These are phyloP conservation scores for Porites lutea DNA, from an alignment of 64 coral and sea anemone species.

Conservation along the genomic window DNA sequence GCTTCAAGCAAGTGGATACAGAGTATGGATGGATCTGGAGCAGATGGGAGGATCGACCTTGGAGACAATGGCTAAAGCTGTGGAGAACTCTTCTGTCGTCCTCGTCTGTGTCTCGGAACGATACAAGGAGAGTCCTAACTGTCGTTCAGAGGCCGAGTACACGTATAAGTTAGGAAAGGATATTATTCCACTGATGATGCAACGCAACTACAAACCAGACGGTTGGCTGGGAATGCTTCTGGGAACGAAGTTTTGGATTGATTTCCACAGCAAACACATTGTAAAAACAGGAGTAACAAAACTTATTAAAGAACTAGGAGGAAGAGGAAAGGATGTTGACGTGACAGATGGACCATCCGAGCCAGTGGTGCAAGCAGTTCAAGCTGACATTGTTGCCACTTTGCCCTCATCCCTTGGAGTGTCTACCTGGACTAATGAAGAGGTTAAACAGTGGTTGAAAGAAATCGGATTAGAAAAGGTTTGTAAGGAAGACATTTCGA, in stretches of 20 bases:
- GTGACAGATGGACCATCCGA: not conserved
- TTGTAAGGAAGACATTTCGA: not conserved
- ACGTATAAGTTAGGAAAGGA: conserved; percentile 49
- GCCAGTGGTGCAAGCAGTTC: not conserved
- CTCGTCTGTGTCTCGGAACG: conserved; percentile 58
- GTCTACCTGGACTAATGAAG: conserved; percentile 41
- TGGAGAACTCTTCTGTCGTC: conserved; percentile 61
- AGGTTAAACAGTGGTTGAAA: conserved; percentile 38
- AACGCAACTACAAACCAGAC: conserved; percentile 38
- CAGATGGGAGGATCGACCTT: conserved; percentile 79
- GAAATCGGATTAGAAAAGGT: conserved; percentile 30
- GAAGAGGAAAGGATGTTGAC: conserved; percentile 11
- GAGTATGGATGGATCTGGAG: conserved; percentile 81
- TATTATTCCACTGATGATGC: conserved; percentile 51
- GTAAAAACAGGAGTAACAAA: conserved; percentile 11
- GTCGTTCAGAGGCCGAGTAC: conserved; percentile 65
- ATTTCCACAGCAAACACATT: not conserved
- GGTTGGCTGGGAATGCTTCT: conserved; percentile 70
- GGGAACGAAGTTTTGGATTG: conserved; percentile 55
- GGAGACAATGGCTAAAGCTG: conserved; percentile 68
- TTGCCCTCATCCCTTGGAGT: not conserved
- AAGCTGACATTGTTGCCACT: not conserved
- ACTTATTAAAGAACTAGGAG: conserved; percentile 49
- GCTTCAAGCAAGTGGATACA: conserved; percentile 35
- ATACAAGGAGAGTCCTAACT: conserved; percentile 75